Conservation (phyloP, 1,140 invertebrate species). For the Arctopsyche grandis region DNA sequence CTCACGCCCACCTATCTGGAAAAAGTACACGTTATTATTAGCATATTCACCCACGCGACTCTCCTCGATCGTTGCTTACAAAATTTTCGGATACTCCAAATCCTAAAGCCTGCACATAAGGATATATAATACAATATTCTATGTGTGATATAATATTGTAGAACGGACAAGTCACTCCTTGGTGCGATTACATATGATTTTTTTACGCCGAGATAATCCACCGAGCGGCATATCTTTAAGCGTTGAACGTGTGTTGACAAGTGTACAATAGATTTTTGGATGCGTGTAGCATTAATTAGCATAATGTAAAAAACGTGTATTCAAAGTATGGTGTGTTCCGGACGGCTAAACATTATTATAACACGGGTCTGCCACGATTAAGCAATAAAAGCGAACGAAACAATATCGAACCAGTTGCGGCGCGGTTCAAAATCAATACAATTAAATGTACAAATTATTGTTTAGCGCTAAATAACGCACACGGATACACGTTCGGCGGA, state of each 20-base stretch:
- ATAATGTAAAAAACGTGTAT: conserved; percentile 50
- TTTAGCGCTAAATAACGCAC: not conserved
- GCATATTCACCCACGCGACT: conserved; percentile 38
- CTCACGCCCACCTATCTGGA: conserved; percentile 44
- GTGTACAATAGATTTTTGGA: conserved; percentile 30
- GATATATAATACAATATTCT: not conserved
- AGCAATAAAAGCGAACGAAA: conserved; percentile 25
- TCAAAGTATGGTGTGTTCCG: conserved; percentile 35
- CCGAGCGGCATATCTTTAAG: not conserved
- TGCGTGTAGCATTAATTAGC: conserved; percentile 41
- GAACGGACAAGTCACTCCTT: not conserved
- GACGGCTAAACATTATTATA: conserved; percentile 43
- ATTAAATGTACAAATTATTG: not conserved
- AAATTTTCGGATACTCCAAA: not conserved
- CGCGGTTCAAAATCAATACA: not conserved
- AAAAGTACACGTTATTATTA: conserved; percentile 48
- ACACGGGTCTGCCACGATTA: not conserved
- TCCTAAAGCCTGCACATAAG: too few species aligned
- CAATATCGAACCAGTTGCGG: conserved; percentile 10
- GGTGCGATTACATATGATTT: not conserved
- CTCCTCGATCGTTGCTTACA: not conserved
- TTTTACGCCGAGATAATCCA: not conserved
- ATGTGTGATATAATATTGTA: not conserved
- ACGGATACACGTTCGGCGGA: too few species aligned
- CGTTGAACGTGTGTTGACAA: conserved; percentile 36